Evolutionary conservation across 2,888 invertebrate genomes (phyloP).

Genomic region (Frankliniella intonsa): DNA sequence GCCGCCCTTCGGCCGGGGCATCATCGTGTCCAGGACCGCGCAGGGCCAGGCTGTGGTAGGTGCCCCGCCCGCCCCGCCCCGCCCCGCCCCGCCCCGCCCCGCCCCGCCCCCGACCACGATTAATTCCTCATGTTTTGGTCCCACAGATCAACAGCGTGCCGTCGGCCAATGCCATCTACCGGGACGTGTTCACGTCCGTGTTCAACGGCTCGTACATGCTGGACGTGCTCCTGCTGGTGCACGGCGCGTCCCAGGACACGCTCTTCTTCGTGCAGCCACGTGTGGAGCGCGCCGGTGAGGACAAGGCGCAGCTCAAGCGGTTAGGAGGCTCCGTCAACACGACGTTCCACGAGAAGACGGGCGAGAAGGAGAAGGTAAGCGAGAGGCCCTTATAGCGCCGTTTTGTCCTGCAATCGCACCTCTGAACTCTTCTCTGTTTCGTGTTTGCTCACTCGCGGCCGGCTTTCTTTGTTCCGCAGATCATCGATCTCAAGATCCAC

Average conservation of each 20-base stretch:
- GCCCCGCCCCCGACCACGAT: background rate
- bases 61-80: background rate
- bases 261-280: conserved; percentile 92
- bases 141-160: conserved; percentile 60
- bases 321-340: conserved; percentile 87
- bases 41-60: conserved; percentile 77
- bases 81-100: no score
- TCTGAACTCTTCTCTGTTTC: background rate
- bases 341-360: conserved; percentile 81
- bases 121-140: background rate
- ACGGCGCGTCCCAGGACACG: conserved; percentile 83
- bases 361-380: conserved; percentile 41
- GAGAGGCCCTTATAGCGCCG: background rate
- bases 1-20: conserved; percentile 77
- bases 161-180: conserved; percentile 83
- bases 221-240: conserved; percentile 82
- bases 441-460: conserved; percentile 56
- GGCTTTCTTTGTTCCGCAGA: conserved; percentile 50
- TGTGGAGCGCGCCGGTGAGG: conserved; percentile 82
- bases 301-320: conserved; percentile 81
- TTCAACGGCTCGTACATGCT: conserved; percentile 83
- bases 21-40: conserved; percentile 73
- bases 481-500: conserved; percentile 82
- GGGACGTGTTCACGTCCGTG: conserved; percentile 88
- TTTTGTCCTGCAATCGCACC: background rate